Base-by-base conservation (phyloP, 2,797 vertebrate species). In the Anabas testudineus region DNA sequence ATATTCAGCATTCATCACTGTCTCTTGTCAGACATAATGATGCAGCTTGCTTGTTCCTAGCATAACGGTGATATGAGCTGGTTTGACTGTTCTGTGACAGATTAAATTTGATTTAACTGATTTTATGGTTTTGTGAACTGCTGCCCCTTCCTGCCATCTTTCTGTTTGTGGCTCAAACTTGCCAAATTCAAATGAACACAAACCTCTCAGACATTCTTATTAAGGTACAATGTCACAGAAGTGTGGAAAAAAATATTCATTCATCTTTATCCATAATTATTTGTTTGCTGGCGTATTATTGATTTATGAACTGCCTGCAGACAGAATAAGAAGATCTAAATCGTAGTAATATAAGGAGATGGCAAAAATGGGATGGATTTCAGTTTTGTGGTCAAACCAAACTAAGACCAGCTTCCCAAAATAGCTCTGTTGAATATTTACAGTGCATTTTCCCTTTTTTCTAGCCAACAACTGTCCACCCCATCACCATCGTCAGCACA, bases 401-500 rank as follows among this genome's bases (percentile, higher is more conserved):
- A 76, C 52, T 7, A 14, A 8, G 43, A 70, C 59, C 32, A 54
- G 65, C 52, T 24, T 74, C 55, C 39, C 24, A 48, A 74, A 87
- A 79, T 67, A 75, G 49, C 70, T 49, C 36, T 22, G 62, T 62
- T 28, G 61, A 74, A 78, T 78, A 80, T 85, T 74, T 58, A 42
- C 68, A 61, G 56, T 42, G 47, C 6, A 52, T 77, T 81, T 71
- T 47, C 67, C 72, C 52, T 43, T 73, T 72, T 70, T 43, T 53
- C 41, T 34, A 26, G 54, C 80, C 68, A 74, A 10, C 53, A 57
- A 58, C 49, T 10, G 43, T 70, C 76, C 74, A 21, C 53, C 24
- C 59, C 48, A n/a, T 78, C 76, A 53, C 76, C 82, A 22, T 76
- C 67, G 68, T 85, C 80, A 81, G 80, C 74, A 71, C 74, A 82